Percentiles rank a stretch among this genome's conserved stretches.
Evolutionary conservation across 1,140 invertebrate genomes (phyloP).

Genomic region (Amyelois transitella): DNA sequence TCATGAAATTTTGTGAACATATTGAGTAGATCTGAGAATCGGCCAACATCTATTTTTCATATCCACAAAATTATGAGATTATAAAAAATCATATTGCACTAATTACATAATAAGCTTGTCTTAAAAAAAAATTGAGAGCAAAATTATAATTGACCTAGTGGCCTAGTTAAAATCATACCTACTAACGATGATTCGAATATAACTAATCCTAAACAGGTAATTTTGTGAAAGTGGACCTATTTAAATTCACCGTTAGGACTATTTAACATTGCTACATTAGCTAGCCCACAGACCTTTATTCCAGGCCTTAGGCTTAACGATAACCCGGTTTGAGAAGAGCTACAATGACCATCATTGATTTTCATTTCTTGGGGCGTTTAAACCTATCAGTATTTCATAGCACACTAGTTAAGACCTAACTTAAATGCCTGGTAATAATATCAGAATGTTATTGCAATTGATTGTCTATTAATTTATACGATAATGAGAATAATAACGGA

Average conservation of each 20-base stretch:
- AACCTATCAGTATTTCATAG: neutral
- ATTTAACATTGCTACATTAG: neutral
- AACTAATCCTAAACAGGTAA: neutral
- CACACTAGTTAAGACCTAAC: neutral
- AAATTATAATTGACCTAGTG: too few species aligned
- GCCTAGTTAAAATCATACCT: too few species aligned
- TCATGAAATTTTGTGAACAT: too few species aligned
- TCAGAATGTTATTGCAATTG: neutral
- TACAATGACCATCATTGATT: neutral
- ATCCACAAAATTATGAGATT: too few species aligned
- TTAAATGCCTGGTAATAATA: neutral
- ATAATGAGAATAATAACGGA: conserved; percentile 7
- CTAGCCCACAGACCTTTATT: neutral
- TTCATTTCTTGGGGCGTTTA: neutral
- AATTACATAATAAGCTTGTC: too few species aligned
- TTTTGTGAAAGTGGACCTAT: neutral
- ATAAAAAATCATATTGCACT: too few species aligned
- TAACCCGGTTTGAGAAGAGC: neutral
- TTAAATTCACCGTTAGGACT: neutral
- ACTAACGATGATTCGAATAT: too few species aligned
- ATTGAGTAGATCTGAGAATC: too few species aligned
- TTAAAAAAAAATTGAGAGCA: too few species aligned
- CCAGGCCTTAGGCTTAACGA: neutral
- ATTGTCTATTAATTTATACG: conserved; percentile 1
- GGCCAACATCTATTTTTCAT: too few species aligned